Conservation (phyloP, 2,888 invertebrate species). For the Unio delphinus region DNA sequence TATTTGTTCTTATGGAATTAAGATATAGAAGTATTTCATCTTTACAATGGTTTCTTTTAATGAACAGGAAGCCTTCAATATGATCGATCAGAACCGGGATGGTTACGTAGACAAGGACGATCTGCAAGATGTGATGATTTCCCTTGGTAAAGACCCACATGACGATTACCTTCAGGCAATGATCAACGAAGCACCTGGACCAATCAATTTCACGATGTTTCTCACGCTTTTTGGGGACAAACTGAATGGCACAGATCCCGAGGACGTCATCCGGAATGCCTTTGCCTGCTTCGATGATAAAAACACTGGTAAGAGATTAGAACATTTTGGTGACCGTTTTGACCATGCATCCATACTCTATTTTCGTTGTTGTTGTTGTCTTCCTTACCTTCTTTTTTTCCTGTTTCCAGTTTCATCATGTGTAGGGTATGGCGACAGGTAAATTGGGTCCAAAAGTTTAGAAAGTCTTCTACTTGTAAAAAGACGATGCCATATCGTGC, state of each 20-base stretch:
- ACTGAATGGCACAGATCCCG: slow-evolving; percentile 69
- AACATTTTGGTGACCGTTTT: too few relatives aligned
- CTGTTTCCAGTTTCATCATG: too few relatives aligned
- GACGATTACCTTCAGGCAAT: slow-evolving; percentile 67
- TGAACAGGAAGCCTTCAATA: slow-evolving; percentile 67
- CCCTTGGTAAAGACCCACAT: slow-evolving; percentile 68
- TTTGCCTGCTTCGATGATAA: slow-evolving; percentile 68
- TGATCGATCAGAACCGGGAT: slow-evolving; percentile 70
- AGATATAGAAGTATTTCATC: not conserved
- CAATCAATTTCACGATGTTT: slow-evolving; percentile 71
- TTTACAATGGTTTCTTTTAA: not conserved
- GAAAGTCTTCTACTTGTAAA: too few relatives aligned
- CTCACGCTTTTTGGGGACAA: slow-evolving; percentile 70
- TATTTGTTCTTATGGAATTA: not conserved
- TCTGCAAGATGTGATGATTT: slow-evolving; percentile 66
- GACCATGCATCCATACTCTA: too few relatives aligned
- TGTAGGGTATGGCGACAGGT: too few relatives aligned
- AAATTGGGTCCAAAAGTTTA: too few relatives aligned
- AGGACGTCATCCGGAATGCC: slow-evolving; percentile 69
- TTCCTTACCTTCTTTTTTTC: too few relatives aligned
- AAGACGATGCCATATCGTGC: too few relatives aligned
- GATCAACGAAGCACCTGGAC: slow-evolving; percentile 68
- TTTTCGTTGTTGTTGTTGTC: too few relatives aligned
- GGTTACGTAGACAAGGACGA: slow-evolving; percentile 70
- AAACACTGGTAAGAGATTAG: slow-evolving; percentile 37